phyloP scores from a whole-genome alignment of 2,888 invertebrate genomes.

The Agriopis leucophaearia region DNA sequence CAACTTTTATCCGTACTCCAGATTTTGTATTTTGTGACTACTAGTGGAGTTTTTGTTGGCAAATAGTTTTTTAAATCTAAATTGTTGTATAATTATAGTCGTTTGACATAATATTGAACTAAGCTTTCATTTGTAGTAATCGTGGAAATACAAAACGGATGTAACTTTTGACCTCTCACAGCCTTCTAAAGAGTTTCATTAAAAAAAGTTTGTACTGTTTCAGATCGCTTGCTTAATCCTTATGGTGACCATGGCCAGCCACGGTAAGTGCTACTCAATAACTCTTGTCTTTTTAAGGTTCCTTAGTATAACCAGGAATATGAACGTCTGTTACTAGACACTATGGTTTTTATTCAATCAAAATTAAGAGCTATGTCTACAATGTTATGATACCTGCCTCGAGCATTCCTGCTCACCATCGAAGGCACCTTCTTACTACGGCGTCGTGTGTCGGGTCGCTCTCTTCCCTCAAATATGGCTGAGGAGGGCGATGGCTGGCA shows the following conservation, averaged over 20 bases:
- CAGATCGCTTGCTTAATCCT: slow-evolving; percentile 20
- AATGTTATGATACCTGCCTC: too few species aligned
- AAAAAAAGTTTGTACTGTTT: slow-evolving; percentile 2
- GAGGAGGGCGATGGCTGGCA: too few species aligned
- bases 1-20: not conserved
- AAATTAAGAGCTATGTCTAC: too few species aligned
- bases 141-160: not conserved
- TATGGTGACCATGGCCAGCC: slow-evolving; percentile 4
- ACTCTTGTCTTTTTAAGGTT: not conserved
- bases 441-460: too few species aligned
- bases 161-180: too few species aligned
- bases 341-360: too few species aligned
- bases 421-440: too few species aligned
- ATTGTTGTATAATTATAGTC: not conserved
- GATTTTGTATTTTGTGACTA: not conserved
- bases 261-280: slow-evolving; percentile 18
- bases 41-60: not conserved
- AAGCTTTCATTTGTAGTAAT: not conserved
- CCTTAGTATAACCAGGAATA: not conserved
- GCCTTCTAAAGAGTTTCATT: not conserved
- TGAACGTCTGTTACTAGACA: too few species aligned
- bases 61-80: not conserved
- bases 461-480: too few species aligned
- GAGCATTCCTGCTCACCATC: too few species aligned
- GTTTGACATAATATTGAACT: not conserved